phyloP scores from a whole-genome alignment of 2,113 vertebrate genomes.

The Phrynosoma blainvillii region DNA sequence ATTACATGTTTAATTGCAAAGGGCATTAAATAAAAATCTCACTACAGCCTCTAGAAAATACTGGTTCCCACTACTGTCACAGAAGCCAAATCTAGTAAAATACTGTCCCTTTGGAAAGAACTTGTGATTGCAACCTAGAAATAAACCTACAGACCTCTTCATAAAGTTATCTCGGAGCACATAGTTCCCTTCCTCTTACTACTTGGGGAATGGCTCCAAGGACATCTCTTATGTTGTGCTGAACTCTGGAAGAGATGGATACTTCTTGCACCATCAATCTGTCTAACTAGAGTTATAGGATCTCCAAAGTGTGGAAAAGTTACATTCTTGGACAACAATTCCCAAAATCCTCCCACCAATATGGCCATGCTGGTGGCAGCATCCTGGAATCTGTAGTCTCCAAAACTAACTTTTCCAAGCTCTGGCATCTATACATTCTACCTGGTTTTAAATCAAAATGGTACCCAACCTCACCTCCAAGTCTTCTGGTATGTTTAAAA shows the following conservation, averaged over 20 bases:
- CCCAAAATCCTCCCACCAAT: too few species aligned
- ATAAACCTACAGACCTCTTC: not conserved
- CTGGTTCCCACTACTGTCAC: not conserved
- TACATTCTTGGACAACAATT: too few species aligned
- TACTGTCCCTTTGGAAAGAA: not conserved
- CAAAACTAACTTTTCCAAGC: too few species aligned
- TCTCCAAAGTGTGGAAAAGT: too few species aligned
- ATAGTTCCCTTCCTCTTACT: not conserved
- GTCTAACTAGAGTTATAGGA: not conserved
- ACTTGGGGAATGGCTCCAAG: not conserved
- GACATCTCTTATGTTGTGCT: not conserved
- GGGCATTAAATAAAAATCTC: not conserved
- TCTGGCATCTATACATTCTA: not conserved
- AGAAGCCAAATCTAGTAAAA: not conserved
- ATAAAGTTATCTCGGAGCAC: not conserved
- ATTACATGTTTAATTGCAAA: not conserved
- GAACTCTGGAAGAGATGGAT: not conserved
- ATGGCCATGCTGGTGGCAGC: too few species aligned
- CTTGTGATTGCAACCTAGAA: not conserved
- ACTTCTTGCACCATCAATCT: not conserved
- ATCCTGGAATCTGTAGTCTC: too few species aligned
- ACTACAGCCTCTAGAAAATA: not conserved
- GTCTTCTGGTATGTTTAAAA: not conserved
- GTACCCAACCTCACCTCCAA: not conserved
- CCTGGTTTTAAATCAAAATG: not conserved